A percentile compares a stretch with the other conserved stretches of the same genome.
phyloP scores from a whole-genome alignment of 2,113 vertebrate species.

The Hoplias malabaricus region DNA sequence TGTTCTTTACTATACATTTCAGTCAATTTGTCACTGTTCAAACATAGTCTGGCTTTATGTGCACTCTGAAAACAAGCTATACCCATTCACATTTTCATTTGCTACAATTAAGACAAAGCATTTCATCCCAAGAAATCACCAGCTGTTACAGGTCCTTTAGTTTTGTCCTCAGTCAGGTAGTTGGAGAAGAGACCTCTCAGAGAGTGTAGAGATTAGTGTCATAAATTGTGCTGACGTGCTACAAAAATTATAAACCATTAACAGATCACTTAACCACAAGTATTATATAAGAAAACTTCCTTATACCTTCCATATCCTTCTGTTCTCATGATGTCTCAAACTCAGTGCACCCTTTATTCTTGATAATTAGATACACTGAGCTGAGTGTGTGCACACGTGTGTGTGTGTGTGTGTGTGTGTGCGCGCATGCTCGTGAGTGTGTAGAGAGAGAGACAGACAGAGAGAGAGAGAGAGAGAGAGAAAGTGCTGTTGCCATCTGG shows the following conservation, averaged over 20 bases:
- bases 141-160: constrained; percentile 21
- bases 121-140: neutral
- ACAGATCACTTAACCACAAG: constrained; percentile 20
- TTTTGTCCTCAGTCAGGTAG: constrained; percentile 35
- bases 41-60: constrained; percentile 1
- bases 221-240: constrained; percentile 37
- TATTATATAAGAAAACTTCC: neutral
- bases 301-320: neutral
- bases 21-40: neutral
- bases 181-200: constrained; percentile 26
- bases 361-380: neutral
- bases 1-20: neutral
- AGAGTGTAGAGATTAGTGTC: constrained; percentile 36
- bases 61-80: neutral
- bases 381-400: constrained; percentile 13
- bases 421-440: too few species aligned
- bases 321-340: neutral
- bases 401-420: constrained; percentile 11
- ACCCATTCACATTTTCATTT: constrained; percentile 9
- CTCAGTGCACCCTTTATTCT: neutral
- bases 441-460: too few species aligned
- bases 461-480: too few species aligned
- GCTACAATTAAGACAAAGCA: constrained; percentile 35
- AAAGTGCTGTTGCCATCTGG: constrained; percentile 24
- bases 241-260: constrained; percentile 18